Percentiles rank a stretch among this genome's conserved stretches.
Conservation (phyloP, 2,888 invertebrate genomes). For the Parnassius glacialis region DNA sequence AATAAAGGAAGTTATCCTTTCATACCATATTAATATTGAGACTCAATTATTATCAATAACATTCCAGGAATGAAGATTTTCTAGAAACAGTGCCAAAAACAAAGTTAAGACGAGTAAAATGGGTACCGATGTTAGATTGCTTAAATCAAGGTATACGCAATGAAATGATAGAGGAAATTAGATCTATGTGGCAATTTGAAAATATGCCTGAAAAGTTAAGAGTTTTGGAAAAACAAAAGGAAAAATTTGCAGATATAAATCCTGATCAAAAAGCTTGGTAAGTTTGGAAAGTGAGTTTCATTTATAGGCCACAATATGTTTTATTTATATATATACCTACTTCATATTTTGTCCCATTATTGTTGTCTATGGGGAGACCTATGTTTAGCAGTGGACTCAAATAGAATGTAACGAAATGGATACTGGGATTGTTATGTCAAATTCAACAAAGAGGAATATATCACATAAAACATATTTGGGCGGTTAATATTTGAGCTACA, state of each 20-base stretch:
- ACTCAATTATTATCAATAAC: too few relatives aligned
- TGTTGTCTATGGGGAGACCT: too few relatives aligned
- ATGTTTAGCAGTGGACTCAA: too few relatives aligned
- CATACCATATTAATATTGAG: neutral
- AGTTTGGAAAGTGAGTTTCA: slow-evolving; percentile 18
- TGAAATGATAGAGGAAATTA: slow-evolving; percentile 67
- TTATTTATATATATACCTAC: too few relatives aligned
- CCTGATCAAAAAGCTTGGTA: slow-evolving; percentile 51
- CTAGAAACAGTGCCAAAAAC: slow-evolving; percentile 66
- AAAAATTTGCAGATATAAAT: slow-evolving; percentile 57
- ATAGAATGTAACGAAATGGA: too few relatives aligned
- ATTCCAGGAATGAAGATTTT: slow-evolving; percentile 68
- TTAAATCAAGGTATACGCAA: slow-evolving; percentile 65
- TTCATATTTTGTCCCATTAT: too few relatives aligned
- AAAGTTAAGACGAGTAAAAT: slow-evolving; percentile 64
- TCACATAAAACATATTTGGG: too few relatives aligned
- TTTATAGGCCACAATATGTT: too few relatives aligned
- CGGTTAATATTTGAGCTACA: too few relatives aligned
- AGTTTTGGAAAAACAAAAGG: slow-evolving; percentile 62
- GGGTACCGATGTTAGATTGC: slow-evolving; percentile 70
- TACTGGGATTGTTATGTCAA: too few relatives aligned
- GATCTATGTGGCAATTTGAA: slow-evolving; percentile 71
- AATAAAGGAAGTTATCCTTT: neutral
- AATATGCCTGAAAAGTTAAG: slow-evolving; percentile 65
- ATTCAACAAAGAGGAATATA: too few relatives aligned